Evolutionary conservation across 2,797 vertebrate genomes (phyloP).

Genomic region (Lates japonicus): DNA sequence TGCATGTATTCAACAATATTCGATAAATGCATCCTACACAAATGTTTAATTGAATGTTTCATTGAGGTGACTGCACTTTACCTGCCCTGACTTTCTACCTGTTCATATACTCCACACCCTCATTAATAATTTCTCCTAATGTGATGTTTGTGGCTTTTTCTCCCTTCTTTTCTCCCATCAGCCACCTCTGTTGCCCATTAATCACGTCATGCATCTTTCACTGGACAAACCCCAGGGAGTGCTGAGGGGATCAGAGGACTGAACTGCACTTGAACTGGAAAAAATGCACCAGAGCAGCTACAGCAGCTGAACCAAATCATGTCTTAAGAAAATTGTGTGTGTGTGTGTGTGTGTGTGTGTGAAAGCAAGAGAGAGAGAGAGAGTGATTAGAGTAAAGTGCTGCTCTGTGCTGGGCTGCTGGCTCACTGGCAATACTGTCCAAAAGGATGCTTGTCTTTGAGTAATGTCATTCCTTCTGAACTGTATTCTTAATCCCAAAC

Average conservation of each 20-base stretch:
- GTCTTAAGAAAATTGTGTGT: slow-evolving; percentile 58
- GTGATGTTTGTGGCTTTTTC: neutral
- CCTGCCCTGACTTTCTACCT: slow-evolving; percentile 22
- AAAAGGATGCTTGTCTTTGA: slow-evolving; percentile 55
- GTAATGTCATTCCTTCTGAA: slow-evolving; percentile 63
- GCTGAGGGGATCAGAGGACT: slow-evolving; percentile 66
- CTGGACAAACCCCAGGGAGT: slow-evolving; percentile 55
- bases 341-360: slow-evolving; percentile 1
- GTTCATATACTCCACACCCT: slow-evolving; percentile 25
- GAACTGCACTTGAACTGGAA: slow-evolving; percentile 80
- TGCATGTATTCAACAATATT: neutral
- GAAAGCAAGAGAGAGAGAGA: neutral
- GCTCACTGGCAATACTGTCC: slow-evolving; percentile 40
- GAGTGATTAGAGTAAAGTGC: slow-evolving; percentile 32
- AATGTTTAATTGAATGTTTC: neutral
- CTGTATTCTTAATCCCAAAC: slow-evolving; percentile 62
- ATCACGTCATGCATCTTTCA: slow-evolving; percentile 62
- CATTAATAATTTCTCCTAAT: slow-evolving; percentile 41
- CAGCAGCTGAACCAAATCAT: slow-evolving; percentile 62
- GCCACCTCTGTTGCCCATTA: slow-evolving; percentile 59
- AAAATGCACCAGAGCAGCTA: slow-evolving; percentile 47
- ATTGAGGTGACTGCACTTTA: neutral
- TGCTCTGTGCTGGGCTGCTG: slow-evolving; percentile 25
- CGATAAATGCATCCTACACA: neutral
- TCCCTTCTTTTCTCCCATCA: slow-evolving; percentile 34